Percentiles rank a stretch among this genome's conserved stretches.
These are phyloP conservation scores for Dufourea novaeangliae DNA, from an alignment of 1,140 invertebrate species.

Conservation along the genomic window DNA sequence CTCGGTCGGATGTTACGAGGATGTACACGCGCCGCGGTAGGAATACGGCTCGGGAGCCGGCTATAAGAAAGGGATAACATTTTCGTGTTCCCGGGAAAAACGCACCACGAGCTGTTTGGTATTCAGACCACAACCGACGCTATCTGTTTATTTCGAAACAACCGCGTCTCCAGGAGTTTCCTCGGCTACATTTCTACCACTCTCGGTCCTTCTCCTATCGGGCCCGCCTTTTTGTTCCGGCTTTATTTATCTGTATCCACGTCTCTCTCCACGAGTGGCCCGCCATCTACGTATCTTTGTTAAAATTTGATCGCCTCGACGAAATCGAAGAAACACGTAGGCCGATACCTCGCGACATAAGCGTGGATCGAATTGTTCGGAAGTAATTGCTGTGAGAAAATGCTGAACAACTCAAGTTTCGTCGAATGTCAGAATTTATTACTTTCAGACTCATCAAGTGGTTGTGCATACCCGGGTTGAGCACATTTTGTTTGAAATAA, in stretches of 20 bases:
- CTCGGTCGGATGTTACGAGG: slow-evolving; percentile 30
- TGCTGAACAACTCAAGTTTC: not conserved
- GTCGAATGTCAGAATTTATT: not conserved
- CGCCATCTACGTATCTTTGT: slow-evolving; percentile 60
- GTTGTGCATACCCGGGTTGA: no score
- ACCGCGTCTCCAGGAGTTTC: slow-evolving; percentile 68
- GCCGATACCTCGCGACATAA: not conserved
- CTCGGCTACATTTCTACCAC: slow-evolving; percentile 45
- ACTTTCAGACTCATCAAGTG: no score
- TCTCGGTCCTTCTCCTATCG: slow-evolving; percentile 35
- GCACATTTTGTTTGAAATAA: no score
- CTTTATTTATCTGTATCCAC: slow-evolving; percentile 39
- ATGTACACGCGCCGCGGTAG: slow-evolving; percentile 49
- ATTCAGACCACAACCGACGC: slow-evolving; percentile 76
- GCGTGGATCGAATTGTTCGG: not conserved
- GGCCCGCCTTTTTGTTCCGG: slow-evolving; percentile 27
- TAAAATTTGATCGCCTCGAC: slow-evolving; percentile 74
- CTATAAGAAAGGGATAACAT: slow-evolving; percentile 67
- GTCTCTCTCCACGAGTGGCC: slow-evolving; percentile 13
- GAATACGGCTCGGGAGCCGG: slow-evolving; percentile 48
- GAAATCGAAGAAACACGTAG: slow-evolving; percentile 54
- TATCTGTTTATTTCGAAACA: slow-evolving; percentile 80
- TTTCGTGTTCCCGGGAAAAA: slow-evolving; percentile 70
- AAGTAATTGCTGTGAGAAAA: not conserved
- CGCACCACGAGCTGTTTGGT: slow-evolving; percentile 72